Evolutionary conservation across 2,113 vertebrate species (phyloP), one percentile per base, ranked within the genome.

Genomic region (Ranitomeya imitator): DNA sequence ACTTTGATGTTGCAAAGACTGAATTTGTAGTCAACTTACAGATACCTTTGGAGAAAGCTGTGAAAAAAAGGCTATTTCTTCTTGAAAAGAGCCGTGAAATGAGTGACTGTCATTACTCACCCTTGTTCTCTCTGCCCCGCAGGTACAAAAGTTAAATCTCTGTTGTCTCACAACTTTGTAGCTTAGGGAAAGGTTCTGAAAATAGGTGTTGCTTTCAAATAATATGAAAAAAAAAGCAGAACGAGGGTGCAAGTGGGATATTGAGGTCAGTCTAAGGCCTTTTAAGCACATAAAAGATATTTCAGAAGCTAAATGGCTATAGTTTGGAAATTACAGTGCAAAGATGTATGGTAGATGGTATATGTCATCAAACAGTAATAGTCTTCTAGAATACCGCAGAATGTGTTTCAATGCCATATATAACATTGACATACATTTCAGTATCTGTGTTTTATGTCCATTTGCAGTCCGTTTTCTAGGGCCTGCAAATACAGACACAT

Each of bases 101-200:
- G 65, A 82, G 79, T 83, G 54, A 52, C 67, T 88, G 79, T 88
- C 86, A 88, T 88, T 83, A 88, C 86, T 88, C 79, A 74, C 86
- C 65, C 19, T 88, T 82, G 86, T 88, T 88, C 79, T 88, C 31
- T 74, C 13, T 76, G 76, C 79, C 86, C 86, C 15, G 67, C 67
- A 83, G 86, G 57, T 83, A 83, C 67, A 88, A 79, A 88, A 88
- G 79, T 83, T 73, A 83, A 73, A 83, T 88, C 54, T 86, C 85
- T 78, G 85, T 61, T 88, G 86, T 82, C 86, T 88, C 79, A 74
- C 79, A 88, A 83, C 86, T 88, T n/a, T 88, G 37, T 83, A 84
- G 87, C 60, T 73, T 65, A 52, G 69, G 71, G 59, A 88, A 83
- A 61, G 80, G 21, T 77, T 55, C 69, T 59, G 16, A 65, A 83